These are phyloP conservation scores for Callorhinus ursinus DNA, from an alignment of 2,113 vertebrate species.

Conservation along the genomic window DNA sequence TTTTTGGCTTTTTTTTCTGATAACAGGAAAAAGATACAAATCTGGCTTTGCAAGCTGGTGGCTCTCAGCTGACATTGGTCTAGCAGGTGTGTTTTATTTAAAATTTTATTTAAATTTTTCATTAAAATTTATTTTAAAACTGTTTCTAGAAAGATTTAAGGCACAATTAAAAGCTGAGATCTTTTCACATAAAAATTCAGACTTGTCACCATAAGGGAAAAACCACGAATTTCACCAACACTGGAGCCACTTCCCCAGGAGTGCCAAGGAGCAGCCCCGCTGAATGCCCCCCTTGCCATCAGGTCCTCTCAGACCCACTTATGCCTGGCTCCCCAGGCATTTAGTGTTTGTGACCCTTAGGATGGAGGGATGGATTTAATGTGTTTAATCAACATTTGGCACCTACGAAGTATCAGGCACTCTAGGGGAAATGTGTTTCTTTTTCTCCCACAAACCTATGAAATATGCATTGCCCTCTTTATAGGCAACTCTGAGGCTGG, in stretches of 20 bases:
- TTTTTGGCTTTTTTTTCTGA: not conserved
- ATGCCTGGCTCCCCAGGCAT: no score
- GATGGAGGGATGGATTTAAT: not conserved
- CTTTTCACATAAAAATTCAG: conserved; percentile 19
- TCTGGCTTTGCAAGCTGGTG: not conserved
- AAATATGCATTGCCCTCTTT: not conserved
- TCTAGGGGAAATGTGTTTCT: not conserved
- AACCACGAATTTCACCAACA: not conserved
- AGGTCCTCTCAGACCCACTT: not conserved
- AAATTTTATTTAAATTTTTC: not conserved
- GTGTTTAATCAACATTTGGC: not conserved
- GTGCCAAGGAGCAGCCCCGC: not conserved
- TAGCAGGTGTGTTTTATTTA: not conserved
- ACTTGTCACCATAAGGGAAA: not conserved
- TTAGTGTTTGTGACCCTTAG: not conserved
- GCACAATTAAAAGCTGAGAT: not conserved
- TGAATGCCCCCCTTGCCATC: not conserved
- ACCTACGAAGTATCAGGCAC: not conserved
- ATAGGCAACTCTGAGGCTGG: not conserved
- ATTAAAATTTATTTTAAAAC: not conserved
- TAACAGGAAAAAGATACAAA: not conserved
- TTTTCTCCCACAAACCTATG: not conserved
- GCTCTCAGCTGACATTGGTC: not conserved
- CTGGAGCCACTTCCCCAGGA: accelerated
- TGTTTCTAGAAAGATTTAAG: not conserved